phyloP scores from a whole-genome alignment of 2,113 vertebrate species.

The western clawed frog (Xenopus tropicalis) region UCB_Xtro_10.0 CM004444.2:25797501-25798000 shows the following conservation, averaged over 20 bases:
- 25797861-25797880: conserved; percentile 28
- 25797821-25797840: conserved; percentile 27
- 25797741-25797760: too few relatives aligned
- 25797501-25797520: conserved; percentile 67
- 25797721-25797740: too few relatives aligned
- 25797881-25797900: conserved; percentile 38
- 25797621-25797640: too few relatives aligned
- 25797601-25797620: too few relatives aligned
- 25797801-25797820: conserved; percentile 32
- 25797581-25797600: conserved; percentile 2
- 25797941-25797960: conserved; percentile 39
- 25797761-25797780: too few relatives aligned
- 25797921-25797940: conserved; percentile 39
- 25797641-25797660: too few relatives aligned
- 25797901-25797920: conserved; percentile 11
- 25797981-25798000: conserved; percentile 97
- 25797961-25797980: conserved; percentile 81
- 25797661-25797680: too few relatives aligned
- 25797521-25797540: conserved; percentile 50
- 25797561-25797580: conserved; percentile 50
- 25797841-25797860: background rate
- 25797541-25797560: conserved; percentile 57
- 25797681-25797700: too few relatives aligned
- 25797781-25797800: background rate
- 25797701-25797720: too few relatives aligned